These are phyloP conservation scores for Paracyclopina nana DNA, from an alignment of 1,140 invertebrate genomes.

Conservation along the genomic window DNA sequence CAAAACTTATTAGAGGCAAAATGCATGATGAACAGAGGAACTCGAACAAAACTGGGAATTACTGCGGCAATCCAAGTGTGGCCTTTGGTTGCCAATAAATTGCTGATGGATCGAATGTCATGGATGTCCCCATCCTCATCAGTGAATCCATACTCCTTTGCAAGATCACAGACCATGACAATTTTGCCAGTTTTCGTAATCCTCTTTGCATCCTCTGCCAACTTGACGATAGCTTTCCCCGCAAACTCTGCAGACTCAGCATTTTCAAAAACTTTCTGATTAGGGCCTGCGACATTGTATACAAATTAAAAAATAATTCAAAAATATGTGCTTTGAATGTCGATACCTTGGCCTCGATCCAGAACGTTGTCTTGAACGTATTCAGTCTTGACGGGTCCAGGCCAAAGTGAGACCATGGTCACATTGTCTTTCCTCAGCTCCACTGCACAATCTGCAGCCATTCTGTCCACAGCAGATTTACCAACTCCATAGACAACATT, in stretches of 20 bases:
- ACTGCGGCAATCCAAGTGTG: too few relatives aligned
- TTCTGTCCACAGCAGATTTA: conserved; percentile 10
- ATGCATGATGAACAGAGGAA: too few relatives aligned
- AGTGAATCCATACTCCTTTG: conserved; percentile 11
- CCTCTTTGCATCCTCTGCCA: neutral
- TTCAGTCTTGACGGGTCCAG: conserved; percentile 14
- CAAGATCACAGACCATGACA: neutral
- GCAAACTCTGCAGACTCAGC: conserved; percentile 6
- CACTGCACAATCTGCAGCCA: conserved; percentile 16
- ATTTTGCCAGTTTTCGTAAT: conserved; percentile 10
- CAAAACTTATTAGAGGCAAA: too few relatives aligned
- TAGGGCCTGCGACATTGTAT: neutral
- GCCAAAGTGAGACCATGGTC: conserved; percentile 12
- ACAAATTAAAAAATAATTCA: too few relatives aligned
- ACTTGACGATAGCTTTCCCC: conserved; percentile 7
- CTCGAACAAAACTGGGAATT: too few relatives aligned
- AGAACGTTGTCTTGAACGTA: neutral
- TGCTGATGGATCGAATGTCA: too few relatives aligned
- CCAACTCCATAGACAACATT: conserved; percentile 14
- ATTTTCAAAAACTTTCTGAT: conserved; percentile 4
- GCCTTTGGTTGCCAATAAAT: too few relatives aligned
- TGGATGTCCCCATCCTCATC: conserved; percentile 9
- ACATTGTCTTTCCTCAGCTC: conserved; percentile 10
- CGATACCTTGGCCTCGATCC: neutral
- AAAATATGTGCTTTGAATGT: too few relatives aligned